These are phyloP conservation scores for Zophobas atratus DNA, from an alignment of 1,140 invertebrate genomes.

Conservation along the genomic window DNA sequence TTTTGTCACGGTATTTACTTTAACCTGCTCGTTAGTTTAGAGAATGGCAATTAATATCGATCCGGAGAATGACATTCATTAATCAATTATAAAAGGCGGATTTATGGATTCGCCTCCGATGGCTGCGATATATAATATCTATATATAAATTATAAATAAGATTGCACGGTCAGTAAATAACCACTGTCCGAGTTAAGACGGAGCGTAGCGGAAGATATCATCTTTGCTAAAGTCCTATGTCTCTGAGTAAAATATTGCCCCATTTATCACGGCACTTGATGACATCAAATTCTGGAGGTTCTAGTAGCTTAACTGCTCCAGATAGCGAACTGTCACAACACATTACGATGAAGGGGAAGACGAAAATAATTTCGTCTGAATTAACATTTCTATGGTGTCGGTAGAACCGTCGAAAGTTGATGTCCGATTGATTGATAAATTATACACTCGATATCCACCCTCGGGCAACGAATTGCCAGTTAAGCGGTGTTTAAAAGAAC, in stretches of 20 bases:
- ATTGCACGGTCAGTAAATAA: constrained; percentile 62
- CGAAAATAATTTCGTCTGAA: constrained; percentile 4
- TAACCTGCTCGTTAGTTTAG: constrained; percentile 25
- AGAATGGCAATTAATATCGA: constrained; percentile 29
- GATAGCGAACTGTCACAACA: constrained; percentile 34
- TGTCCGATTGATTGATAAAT: constrained; percentile 34
- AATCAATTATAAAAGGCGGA: constrained; percentile 29
- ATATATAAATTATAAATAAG: constrained; percentile 62
- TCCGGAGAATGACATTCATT: constrained; percentile 32
- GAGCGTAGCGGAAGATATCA: constrained; percentile 61
- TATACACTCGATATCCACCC: constrained; percentile 32
- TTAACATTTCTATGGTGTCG: constrained; percentile 15
- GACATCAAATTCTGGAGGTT: constrained; percentile 58
- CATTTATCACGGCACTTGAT: constrained; percentile 60
- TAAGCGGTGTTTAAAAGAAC: constrained; percentile 13
- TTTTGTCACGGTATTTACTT: constrained; percentile 47
- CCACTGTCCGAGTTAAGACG: constrained; percentile 58
- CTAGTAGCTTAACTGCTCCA: constrained; percentile 20
- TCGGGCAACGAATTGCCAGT: background rate
- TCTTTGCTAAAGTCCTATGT: constrained; percentile 61
- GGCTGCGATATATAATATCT: constrained; percentile 39
- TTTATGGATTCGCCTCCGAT: constrained; percentile 39
- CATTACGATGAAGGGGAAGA: constrained; percentile 6
- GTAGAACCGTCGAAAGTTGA: background rate
- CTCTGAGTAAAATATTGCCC: constrained; percentile 59